Conservation (phyloP, 2,888 invertebrate genomes). For the Xylota sylvarum region DNA sequence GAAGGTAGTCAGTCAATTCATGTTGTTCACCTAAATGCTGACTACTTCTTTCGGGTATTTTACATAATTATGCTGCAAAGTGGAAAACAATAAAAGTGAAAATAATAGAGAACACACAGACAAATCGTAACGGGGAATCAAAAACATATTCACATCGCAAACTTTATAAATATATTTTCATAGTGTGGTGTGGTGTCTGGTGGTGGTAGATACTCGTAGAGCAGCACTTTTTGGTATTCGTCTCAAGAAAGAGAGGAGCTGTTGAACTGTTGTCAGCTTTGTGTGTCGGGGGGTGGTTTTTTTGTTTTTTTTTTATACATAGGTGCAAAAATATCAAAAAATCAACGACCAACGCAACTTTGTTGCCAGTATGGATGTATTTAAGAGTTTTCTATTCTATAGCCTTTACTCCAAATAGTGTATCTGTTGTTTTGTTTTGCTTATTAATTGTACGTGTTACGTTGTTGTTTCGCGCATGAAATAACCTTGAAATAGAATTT, state of each 20-base stretch:
- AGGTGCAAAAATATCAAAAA: constrained; percentile 17
- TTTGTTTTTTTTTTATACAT: not conserved
- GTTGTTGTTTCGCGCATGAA: constrained; percentile 70
- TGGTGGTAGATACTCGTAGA: not conserved
- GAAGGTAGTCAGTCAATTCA: too few relatives aligned
- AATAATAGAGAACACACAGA: constrained; percentile 41
- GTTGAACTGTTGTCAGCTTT: not conserved
- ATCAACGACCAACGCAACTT: constrained; percentile 17
- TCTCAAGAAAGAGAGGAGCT: constrained; percentile 20
- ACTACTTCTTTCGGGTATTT: not conserved
- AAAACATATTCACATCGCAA: constrained; percentile 9
- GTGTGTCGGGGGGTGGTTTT: constrained; percentile 13
- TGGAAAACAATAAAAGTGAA: constrained; percentile 31
- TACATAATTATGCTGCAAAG: constrained; percentile 7
- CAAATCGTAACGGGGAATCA: constrained; percentile 41
- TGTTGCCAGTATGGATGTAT: constrained; percentile 25
- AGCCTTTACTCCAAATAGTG: constrained; percentile 37
- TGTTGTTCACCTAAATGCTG: too few relatives aligned
- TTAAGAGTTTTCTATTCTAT: constrained; percentile 43
- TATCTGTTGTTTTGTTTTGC: constrained; percentile 61
- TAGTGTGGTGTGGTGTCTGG: constrained; percentile 29
- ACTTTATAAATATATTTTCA: constrained; percentile 20
- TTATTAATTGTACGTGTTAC: constrained; percentile 59
- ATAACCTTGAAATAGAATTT: constrained; percentile 76
- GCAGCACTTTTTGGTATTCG: constrained; percentile 9